Conservation (phyloP, 2,113 vertebrate species). For the Lophura nycthemera region DNA sequence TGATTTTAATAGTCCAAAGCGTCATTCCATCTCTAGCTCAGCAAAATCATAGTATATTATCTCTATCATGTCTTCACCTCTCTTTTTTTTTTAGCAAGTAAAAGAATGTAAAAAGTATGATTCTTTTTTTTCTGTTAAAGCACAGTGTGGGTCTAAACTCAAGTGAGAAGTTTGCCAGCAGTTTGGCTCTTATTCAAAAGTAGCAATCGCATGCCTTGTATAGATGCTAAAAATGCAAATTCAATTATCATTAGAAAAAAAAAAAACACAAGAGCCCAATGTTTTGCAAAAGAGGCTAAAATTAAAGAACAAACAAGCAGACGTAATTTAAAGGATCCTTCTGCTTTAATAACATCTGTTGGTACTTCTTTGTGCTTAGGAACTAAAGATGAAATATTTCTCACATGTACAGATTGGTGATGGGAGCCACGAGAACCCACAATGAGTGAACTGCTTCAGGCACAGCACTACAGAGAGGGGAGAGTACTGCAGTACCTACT, state of each 20-base stretch:
- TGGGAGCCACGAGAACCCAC: rapidly evolving
- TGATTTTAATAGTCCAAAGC: neutral
- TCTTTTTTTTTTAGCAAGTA: neutral
- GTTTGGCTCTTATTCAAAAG: constrained; percentile 25
- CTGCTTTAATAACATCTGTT: neutral
- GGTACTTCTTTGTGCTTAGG: neutral
- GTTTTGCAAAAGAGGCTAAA: neutral
- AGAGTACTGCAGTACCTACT: rapidly evolving
- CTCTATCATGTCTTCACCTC: neutral
- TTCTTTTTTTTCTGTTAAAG: neutral
- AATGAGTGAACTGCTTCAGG: neutral
- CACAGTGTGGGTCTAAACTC: neutral
- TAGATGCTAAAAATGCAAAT: neutral
- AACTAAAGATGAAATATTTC: neutral
- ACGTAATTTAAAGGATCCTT: neutral
- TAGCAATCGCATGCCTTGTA: neutral
- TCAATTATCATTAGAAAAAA: neutral
- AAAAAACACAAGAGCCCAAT: neutral
- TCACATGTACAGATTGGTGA: rapidly evolving
- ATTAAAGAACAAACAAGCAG: neutral
- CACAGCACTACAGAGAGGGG: neutral
- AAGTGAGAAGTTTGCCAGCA: constrained; percentile 10
- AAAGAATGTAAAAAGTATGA: neutral
- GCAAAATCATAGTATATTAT: neutral
- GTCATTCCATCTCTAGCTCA: neutral